Conservation (phyloP, 2,797 vertebrate species). For the Paedocypris micromegethes region DNA sequence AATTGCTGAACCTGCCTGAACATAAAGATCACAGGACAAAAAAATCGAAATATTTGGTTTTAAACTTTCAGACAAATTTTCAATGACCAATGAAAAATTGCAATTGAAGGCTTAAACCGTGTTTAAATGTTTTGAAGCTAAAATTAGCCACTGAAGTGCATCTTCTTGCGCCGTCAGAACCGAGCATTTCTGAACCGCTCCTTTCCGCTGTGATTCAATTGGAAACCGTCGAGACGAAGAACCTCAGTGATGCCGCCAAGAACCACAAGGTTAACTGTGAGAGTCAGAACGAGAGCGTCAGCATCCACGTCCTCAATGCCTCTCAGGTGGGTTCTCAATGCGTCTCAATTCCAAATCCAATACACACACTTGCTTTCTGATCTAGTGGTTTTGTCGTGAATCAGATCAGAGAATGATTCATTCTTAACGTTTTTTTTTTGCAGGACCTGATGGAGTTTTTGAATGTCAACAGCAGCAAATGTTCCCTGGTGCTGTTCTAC, state of each 20-base stretch:
- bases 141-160: too few relatives aligned
- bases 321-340: slow-evolving; percentile 74
- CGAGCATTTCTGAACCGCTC: not conserved
- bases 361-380: not conserved
- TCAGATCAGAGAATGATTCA: not conserved
- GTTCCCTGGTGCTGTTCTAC: slow-evolving; percentile 90
- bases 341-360: not conserved
- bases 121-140: too few relatives aligned
- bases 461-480: slow-evolving; percentile 86
- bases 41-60: too few relatives aligned
- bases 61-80: too few relatives aligned
- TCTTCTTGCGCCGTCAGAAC: too few relatives aligned
- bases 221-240: slow-evolving; percentile 62
- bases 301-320: slow-evolving; percentile 81
- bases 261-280: slow-evolving; percentile 89
- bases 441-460: slow-evolving; percentile 96
- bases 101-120: too few relatives aligned
- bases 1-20: too few relatives aligned
- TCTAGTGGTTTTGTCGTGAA: not conserved
- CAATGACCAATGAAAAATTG: too few relatives aligned
- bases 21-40: too few relatives aligned
- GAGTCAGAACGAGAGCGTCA: slow-evolving; percentile 74
- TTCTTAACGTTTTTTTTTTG: slow-evolving; percentile 22
- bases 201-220: slow-evolving; percentile 11
- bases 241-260: slow-evolving; percentile 76